phyloP scores from a whole-genome alignment of 2,113 vertebrate species.

The Sterrhoptilus dennistouni region DNA sequence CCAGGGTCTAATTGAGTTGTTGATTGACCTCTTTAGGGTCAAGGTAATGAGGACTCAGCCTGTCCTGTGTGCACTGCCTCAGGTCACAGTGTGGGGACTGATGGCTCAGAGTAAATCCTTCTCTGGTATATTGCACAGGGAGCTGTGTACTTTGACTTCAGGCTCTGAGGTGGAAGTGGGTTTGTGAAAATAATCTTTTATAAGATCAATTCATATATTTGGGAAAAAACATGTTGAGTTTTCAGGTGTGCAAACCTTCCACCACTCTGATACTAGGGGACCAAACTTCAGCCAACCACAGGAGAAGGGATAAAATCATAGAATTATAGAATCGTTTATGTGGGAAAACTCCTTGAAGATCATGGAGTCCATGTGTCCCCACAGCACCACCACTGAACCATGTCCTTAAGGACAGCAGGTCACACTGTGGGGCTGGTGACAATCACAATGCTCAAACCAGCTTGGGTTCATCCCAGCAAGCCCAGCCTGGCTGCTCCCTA shows the following conservation, averaged over 20 bases:
- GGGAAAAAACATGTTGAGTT: background rate
- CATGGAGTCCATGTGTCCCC: too few relatives aligned
- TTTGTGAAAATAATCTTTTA: background rate
- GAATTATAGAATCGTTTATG: background rate
- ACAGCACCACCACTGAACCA: rapidly evolving
- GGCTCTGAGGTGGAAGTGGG: background rate
- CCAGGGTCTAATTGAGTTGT: background rate
- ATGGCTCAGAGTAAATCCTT: background rate
- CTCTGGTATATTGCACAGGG: background rate
- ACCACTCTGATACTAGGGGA: background rate
- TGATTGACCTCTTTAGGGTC: rapidly evolving
- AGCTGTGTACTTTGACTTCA: background rate
- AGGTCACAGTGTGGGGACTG: rapidly evolving
- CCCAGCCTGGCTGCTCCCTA: background rate
- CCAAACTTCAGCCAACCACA: background rate
- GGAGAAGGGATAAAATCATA: background rate
- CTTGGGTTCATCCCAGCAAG: background rate
- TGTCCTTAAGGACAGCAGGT: background rate
- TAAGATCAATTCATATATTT: background rate
- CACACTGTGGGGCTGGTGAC: background rate
- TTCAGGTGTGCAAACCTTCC: background rate
- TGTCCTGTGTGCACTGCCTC: background rate
- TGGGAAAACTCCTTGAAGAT: background rate
- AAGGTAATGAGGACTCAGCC: rapidly evolving
- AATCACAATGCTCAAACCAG: background rate